These are phyloP conservation scores for Trachurus trachurus DNA, from an alignment of 2,797 vertebrate genomes.

Conservation along the genomic window DNA sequence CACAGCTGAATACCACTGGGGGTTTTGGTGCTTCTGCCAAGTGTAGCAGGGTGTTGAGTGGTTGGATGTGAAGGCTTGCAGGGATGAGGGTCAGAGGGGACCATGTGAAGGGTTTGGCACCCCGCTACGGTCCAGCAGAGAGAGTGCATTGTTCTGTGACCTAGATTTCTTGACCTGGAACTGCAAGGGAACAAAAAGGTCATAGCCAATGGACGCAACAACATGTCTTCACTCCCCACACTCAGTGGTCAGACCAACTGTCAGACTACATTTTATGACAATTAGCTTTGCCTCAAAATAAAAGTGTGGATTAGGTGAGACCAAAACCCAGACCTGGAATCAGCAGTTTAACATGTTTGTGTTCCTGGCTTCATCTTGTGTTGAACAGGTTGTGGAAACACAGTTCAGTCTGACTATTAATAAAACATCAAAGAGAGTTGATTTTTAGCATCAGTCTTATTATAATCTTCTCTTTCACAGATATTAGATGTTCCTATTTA, in stretches of 20 bases:
- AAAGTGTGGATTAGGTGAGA: too few species aligned
- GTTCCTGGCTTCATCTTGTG: too few species aligned
- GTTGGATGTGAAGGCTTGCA: constrained; percentile 45
- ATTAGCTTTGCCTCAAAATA: constrained; percentile 1
- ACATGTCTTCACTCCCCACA: constrained; percentile 68
- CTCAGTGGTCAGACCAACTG: constrained; percentile 64
- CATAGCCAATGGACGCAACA: constrained; percentile 56
- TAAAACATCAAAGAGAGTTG: background rate
- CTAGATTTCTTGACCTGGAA: constrained; percentile 81
- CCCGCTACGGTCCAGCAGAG: constrained; percentile 72
- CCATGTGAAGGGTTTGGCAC: constrained; percentile 66
- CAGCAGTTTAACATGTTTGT: too few species aligned
- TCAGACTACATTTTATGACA: constrained; percentile 55
- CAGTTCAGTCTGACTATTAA: too few species aligned
- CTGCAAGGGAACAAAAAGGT: constrained; percentile 63
- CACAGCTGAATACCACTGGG: background rate
- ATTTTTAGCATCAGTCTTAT: background rate
- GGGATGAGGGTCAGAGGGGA: constrained; percentile 63
- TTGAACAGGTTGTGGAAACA: too few species aligned
- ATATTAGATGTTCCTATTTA: background rate
- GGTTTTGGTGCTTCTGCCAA: constrained; percentile 21
- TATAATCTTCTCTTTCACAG: background rate
- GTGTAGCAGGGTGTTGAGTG: constrained; percentile 29
- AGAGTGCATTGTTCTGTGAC: constrained; percentile 81
- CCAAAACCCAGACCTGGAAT: too few species aligned